Percentiles rank a stretch among this genome's conserved stretches.
Evolutionary conservation across 2,888 invertebrate species (phyloP).

Genomic region (Eilema caniola): DNA sequence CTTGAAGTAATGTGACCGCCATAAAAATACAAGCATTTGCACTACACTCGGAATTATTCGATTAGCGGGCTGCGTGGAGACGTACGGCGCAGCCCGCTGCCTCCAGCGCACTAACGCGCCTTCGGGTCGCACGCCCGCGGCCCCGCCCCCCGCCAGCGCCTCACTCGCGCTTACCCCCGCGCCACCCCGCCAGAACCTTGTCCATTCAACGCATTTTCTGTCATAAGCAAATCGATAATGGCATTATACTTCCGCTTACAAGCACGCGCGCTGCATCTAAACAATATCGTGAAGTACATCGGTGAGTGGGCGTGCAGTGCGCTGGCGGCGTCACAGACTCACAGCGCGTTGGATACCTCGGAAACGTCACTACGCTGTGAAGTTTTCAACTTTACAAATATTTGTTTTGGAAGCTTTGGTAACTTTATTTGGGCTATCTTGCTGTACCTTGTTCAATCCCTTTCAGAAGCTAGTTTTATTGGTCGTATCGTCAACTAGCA

Average conservation of each 20-base stretch:
- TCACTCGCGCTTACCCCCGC: constrained; percentile 46
- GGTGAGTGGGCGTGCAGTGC: constrained; percentile 28
- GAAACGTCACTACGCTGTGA: constrained; percentile 35
- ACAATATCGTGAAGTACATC: constrained; percentile 71
- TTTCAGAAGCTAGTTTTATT: not conserved
- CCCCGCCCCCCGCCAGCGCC: constrained; percentile 51
- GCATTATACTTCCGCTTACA: constrained; percentile 84
- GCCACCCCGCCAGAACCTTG: constrained; percentile 60
- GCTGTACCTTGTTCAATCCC: not conserved
- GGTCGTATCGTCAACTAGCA: constrained; percentile 3
- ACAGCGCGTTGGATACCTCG: constrained; percentile 27
- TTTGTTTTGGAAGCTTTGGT: constrained; percentile 27
- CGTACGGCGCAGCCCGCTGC: constrained; percentile 78
- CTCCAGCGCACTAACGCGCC: constrained; percentile 74
- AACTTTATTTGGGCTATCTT: constrained; percentile 20
- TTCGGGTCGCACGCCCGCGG: constrained; percentile 48
- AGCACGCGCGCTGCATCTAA: constrained; percentile 81
- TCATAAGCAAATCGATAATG: constrained; percentile 86
- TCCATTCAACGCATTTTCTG: constrained; percentile 86
- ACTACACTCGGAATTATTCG: constrained; percentile 79
- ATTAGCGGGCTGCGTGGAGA: constrained; percentile 82
- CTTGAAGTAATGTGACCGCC: constrained; percentile 92
- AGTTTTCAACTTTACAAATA: constrained; percentile 43
- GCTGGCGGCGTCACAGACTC: constrained; percentile 19
- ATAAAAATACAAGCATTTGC: constrained; percentile 92